Conservation (phyloP, 2,888 invertebrate species). For the Ferdinandea cuprea region DNA sequence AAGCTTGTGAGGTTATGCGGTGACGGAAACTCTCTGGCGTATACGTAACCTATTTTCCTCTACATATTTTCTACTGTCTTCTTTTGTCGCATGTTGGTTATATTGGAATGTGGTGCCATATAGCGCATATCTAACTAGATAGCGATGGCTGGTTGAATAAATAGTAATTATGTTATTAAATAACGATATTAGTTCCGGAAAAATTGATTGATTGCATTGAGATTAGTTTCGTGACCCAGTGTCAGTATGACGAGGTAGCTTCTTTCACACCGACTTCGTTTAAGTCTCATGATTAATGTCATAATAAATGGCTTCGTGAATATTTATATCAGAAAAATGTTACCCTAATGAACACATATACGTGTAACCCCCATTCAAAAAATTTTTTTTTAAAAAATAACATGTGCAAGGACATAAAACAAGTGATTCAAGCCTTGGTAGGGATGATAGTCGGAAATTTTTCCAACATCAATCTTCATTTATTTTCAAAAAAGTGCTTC, state of each 20-base stretch:
- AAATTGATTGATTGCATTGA: constrained; percentile 8
- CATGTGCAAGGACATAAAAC: neutral
- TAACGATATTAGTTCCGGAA: constrained; percentile 2
- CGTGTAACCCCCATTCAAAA: too few relatives aligned
- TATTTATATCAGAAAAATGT: too few relatives aligned
- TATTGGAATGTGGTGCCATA: constrained; percentile 18
- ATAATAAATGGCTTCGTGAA: too few relatives aligned
- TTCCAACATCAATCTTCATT: too few relatives aligned
- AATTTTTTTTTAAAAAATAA: neutral
- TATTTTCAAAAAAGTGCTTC: neutral
- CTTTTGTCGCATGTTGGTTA: neutral
- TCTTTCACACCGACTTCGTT: too few relatives aligned
- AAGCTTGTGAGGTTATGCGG: neutral
- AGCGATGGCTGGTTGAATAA: neutral
- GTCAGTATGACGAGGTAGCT: neutral
- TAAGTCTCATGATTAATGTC: too few relatives aligned
- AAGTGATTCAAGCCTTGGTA: neutral
- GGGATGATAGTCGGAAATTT: too few relatives aligned
- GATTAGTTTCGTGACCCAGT: constrained; percentile 22
- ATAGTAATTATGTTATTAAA: constrained; percentile 26
- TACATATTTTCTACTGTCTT: neutral
- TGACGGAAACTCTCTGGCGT: constrained; percentile 18
- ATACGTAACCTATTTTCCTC: constrained; percentile 23
- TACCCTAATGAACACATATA: too few relatives aligned
- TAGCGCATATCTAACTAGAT: neutral